These are phyloP conservation scores for Fistularia tabacaria DNA, from an alignment of 2,797 vertebrate genomes.

Conservation along the genomic window DNA sequence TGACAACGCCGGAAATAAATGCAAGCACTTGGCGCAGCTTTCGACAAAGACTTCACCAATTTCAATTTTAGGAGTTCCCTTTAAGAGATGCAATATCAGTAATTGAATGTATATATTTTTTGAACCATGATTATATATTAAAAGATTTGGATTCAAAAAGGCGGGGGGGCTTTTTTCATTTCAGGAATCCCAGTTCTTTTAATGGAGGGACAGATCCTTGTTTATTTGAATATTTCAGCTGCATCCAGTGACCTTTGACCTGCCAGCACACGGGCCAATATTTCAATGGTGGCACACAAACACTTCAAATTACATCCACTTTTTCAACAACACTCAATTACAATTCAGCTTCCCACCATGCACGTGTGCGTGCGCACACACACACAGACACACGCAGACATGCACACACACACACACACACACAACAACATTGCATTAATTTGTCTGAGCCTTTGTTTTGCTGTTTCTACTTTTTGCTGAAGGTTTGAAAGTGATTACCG, in stretches of 20 bases:
- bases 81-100: too few species aligned
- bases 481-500: slow-evolving; percentile 75
- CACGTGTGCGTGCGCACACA: slow-evolving; percentile 2
- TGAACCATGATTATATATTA: too few species aligned
- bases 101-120: too few species aligned
- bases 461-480: slow-evolving; percentile 62
- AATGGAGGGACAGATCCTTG: too few species aligned
- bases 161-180: too few species aligned
- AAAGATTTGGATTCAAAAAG: too few species aligned
- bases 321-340: neutral
- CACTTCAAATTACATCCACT: too few species aligned
- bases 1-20: too few species aligned
- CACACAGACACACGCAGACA: slow-evolving; percentile 23
- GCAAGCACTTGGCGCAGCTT: too few species aligned
- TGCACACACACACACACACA: slow-evolving; percentile 9
- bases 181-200: too few species aligned
- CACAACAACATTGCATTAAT: slow-evolving; percentile 49
- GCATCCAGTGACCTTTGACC: slow-evolving; percentile 41
- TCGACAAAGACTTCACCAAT: too few species aligned
- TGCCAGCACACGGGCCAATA: slow-evolving; percentile 20
- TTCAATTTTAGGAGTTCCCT: too few species aligned
- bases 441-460: slow-evolving; percentile 69
- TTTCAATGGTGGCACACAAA: neutral
- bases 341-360: neutral
- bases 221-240: slow-evolving; percentile 1